Percentiles rank a stretch among this genome's conserved stretches.
Evolutionary conservation across 2,888 invertebrate species (phyloP).

Genomic region (Orchesellides sinensis): DNA sequence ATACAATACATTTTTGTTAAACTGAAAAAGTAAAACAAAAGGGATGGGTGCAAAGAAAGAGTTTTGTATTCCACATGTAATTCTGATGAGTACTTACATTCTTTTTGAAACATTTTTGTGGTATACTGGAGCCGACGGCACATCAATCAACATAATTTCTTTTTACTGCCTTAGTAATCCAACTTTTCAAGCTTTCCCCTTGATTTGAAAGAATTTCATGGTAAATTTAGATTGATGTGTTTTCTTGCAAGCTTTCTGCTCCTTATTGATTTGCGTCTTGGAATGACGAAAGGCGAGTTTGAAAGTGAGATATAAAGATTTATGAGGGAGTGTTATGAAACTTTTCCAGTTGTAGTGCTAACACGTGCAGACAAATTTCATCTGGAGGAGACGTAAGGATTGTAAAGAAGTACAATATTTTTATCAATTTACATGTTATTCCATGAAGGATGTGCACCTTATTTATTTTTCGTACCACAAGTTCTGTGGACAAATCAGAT

Average conservation of each 20-base stretch:
- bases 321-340: conserved; percentile 52
- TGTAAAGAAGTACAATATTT: background rate
- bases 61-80: background rate
- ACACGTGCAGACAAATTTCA: background rate
- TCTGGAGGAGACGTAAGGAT: background rate
- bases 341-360: conserved; percentile 1
- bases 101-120: conserved; percentile 20
- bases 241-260: conserved; percentile 52
- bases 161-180: conserved; percentile 39
- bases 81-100: background rate
- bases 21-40: conserved; percentile 14
- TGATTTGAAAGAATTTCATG: conserved; percentile 57
- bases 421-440: background rate
- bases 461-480: background rate
- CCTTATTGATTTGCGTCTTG: conserved; percentile 24
- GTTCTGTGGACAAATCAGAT: background rate
- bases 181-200: conserved; percentile 47
- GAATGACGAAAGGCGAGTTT: conserved; percentile 30
- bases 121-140: conserved; percentile 51
- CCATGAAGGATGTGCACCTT: background rate
- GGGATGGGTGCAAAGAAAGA: background rate
- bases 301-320: conserved; percentile 50
- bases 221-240: conserved; percentile 60
- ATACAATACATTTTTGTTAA: background rate
- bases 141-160: conserved; percentile 63